These are phyloP conservation scores for Oncorhynchus nerka DNA, from an alignment of 2,113 vertebrate genomes.

Conservation along the genomic window DNA sequence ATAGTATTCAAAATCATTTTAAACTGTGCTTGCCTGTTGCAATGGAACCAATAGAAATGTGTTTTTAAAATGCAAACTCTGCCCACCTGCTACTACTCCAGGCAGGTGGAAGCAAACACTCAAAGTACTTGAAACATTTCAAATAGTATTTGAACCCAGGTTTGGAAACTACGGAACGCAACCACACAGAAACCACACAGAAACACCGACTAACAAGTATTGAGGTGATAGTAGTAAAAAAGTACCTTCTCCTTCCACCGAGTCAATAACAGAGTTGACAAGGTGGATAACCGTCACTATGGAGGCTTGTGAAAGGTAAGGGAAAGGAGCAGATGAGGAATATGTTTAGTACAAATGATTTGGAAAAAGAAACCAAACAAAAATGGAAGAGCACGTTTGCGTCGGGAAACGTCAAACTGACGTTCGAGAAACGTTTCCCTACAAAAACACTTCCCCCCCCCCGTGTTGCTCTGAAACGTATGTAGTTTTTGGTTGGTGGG, in stretches of 20 bases:
- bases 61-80: too few relatives aligned
- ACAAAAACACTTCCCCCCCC: background rate
- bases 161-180: background rate
- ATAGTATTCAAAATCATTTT: too few relatives aligned
- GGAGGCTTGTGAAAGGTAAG: conserved; percentile 90
- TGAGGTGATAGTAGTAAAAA: conserved; percentile 56
- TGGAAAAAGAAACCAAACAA: conserved; percentile 17
- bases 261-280: conserved; percentile 92
- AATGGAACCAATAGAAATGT: too few relatives aligned
- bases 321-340: conserved; percentile 79
- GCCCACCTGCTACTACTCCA: too few relatives aligned
- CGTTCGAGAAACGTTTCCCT: background rate
- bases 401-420: background rate
- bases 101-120: too few relatives aligned
- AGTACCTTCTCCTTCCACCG: conserved; percentile 93
- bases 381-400: conserved; percentile 10
- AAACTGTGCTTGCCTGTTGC: too few relatives aligned
- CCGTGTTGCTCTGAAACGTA: background rate
- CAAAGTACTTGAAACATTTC: too few relatives aligned
- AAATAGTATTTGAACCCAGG: too few relatives aligned
- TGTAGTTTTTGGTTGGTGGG: background rate
- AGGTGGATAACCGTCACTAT: conserved; percentile 97
- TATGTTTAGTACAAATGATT: conserved; percentile 72
- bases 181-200: conserved; percentile 10
- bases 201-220: background rate